Percentiles rank a stretch among this genome's conserved stretches.
phyloP scores from a whole-genome alignment of 2,888 invertebrate species.

The Conistra vaccinii region DNA sequence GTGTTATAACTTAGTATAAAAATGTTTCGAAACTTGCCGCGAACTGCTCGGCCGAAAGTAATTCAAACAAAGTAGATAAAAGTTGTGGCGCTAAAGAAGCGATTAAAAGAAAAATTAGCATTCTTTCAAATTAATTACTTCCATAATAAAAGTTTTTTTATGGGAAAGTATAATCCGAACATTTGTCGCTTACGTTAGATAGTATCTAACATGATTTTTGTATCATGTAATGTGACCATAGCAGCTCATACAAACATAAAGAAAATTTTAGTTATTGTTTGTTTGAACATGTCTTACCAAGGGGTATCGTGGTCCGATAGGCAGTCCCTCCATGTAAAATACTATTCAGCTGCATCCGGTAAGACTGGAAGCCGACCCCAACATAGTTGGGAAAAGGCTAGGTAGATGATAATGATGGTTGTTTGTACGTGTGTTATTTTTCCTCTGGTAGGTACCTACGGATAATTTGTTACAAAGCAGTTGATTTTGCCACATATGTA shows the following conservation, averaged over 20 bases:
- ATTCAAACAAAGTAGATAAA: constrained; percentile 90
- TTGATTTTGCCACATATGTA: not conserved
- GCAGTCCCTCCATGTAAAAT: too few species aligned
- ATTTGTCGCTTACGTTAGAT: constrained; percentile 71
- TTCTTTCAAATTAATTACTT: constrained; percentile 90
- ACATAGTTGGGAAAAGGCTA: too few species aligned
- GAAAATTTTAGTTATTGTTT: not conserved
- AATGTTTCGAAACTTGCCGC: constrained; percentile 81
- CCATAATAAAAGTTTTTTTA: constrained; percentile 87
- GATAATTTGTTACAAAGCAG: not conserved
- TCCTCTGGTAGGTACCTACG: not conserved
- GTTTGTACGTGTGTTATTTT: not conserved
- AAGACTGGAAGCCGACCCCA: too few species aligned
- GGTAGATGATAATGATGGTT: too few species aligned
- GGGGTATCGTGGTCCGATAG: too few species aligned
- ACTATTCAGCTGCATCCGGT: too few species aligned
- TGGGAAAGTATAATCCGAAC: constrained; percentile 80
- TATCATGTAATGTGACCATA: not conserved
- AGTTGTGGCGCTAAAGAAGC: constrained; percentile 88
- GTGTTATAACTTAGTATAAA: constrained; percentile 77
- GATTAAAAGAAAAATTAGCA: constrained; percentile 90
- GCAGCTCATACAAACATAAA: not conserved
- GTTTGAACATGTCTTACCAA: not conserved
- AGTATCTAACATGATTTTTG: not conserved
- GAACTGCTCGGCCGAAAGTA: constrained; percentile 86